phyloP scores from a whole-genome alignment of 2,888 invertebrate genomes.

The Trachelus tabidus region DNA sequence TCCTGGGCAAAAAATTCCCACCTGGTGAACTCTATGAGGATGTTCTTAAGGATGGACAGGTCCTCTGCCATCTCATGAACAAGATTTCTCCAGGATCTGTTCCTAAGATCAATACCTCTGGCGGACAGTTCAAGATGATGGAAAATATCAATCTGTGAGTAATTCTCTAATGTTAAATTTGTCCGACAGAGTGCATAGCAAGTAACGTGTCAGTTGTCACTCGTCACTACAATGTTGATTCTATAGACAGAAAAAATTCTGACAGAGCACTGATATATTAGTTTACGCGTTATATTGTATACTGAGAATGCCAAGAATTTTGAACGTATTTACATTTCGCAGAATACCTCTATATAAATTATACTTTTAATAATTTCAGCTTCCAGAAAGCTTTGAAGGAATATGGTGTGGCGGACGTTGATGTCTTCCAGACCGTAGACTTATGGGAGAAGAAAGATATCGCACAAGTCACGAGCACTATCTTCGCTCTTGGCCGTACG shows the following conservation, averaged over 20 bases:
- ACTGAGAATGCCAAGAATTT: neutral
- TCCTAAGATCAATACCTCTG: slow-evolving; percentile 90
- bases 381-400: slow-evolving; percentile 89
- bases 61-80: slow-evolving; percentile 95
- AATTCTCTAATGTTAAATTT: neutral
- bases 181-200: neutral
- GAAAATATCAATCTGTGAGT: slow-evolving; percentile 96
- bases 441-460: slow-evolving; percentile 95
- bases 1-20: slow-evolving; percentile 91
- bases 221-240: neutral
- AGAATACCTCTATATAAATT: neutral
- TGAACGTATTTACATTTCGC: neutral
- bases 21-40: slow-evolving; percentile 86
- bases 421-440: slow-evolving; percentile 97
- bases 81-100: slow-evolving; percentile 89
- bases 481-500: slow-evolving; percentile 87
- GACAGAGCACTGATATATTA: neutral
- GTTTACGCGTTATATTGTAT: neutral
- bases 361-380: slow-evolving; percentile 59
- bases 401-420: slow-evolving; percentile 90
- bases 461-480: slow-evolving; percentile 84
- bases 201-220: neutral
- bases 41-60: slow-evolving; percentile 89
- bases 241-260: neutral
- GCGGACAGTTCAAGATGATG: slow-evolving; percentile 99